Evolutionary conservation across 2,113 vertebrate genomes (phyloP), one percentile per base, ranked within the genome.

Genomic region (Cheilinus undulatus): DNA sequence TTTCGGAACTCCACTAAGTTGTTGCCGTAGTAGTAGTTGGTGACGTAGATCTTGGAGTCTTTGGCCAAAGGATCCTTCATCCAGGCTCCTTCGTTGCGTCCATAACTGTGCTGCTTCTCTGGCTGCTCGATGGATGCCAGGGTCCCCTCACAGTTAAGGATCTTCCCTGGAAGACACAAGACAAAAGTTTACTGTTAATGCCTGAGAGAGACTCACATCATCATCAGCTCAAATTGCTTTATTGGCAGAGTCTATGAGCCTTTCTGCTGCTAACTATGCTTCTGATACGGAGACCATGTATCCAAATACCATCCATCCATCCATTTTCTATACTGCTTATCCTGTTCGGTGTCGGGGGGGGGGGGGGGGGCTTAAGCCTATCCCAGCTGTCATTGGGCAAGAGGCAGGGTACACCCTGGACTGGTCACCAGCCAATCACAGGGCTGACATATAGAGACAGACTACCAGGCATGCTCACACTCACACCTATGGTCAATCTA

Each of bases 21-120:
- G 93, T 98, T 99, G 26, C 98, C 98, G 0, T 99, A 99, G 88
- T 99, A 98, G 86, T 99, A 99, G 91, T 99, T 99, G 64, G 98
- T 99, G 82, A 99, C 92, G 0, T 98, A 99, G 93, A 99, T 97
- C 73, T 95, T 96, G 76, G 94, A 95, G 7, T 98, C 97, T 80
- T 89, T 95, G n/a, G 96, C 95, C 0, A 91, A 64, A 0, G 98
- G 97, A 83, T 99, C 98, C 90, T 99, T 99, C 97, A 99, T 98
- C 98, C 98, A 99, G 49, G 98, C 97, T 2, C 98, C 98, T 68
- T 99, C 98, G 0, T 98, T 97, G 34, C 97, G 96, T 13, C 97
- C 98, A 0, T 99, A 99, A 85, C 96, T 99, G 91, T 99, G 96
- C 36, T 98, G 96, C 76, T 95, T 95, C 51, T 72, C 79, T 0